A percentile compares a stretch with the other conserved stretches of the same genome.
These are phyloP conservation scores for Pachliopta kotzebuea DNA, from an alignment of 2,888 invertebrate species.

Conservation along the genomic window DNA sequence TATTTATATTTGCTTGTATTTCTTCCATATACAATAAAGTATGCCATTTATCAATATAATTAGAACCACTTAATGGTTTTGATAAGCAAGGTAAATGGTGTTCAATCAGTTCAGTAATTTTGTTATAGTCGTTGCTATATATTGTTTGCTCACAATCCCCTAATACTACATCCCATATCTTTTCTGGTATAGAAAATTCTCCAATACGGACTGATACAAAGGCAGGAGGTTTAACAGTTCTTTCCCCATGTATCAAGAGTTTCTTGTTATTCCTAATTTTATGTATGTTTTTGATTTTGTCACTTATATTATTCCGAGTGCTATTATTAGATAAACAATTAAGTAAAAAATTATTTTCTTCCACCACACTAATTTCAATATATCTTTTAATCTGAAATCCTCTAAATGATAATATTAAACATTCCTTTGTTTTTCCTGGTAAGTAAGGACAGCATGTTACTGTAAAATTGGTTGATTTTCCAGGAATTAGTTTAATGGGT, in stretches of 20 bases:
- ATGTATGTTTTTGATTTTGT: conserved; percentile 48
- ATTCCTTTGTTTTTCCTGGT: conserved; percentile 82
- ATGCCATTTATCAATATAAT: conserved; percentile 86
- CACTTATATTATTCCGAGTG: conserved; percentile 35
- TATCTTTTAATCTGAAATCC: conserved; percentile 82
- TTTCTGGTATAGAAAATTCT: conserved; percentile 67
- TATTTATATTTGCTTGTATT: conserved; percentile 83
- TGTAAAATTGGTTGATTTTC: conserved; percentile 58
- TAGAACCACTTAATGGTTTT: conserved; percentile 71
- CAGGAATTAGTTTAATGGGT: conserved; percentile 59
- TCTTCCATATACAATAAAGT: conserved; percentile 90
- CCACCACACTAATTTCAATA: conserved; percentile 75
- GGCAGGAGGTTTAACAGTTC: conserved; percentile 68
- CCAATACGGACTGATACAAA: conserved; percentile 82
- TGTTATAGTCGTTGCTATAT: conserved; percentile 50
- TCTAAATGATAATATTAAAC: conserved; percentile 81
- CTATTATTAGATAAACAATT: conserved; percentile 4
- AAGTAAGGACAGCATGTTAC: conserved; percentile 80
- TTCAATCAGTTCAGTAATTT: conserved; percentile 62
- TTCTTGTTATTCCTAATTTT: conserved; percentile 44
- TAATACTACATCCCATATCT: conserved; percentile 66
- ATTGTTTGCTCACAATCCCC: conserved; percentile 58
- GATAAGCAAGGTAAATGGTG: conserved; percentile 75
- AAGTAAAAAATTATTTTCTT: conserved; percentile 36
- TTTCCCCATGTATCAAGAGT: conserved; percentile 77